phyloP scores from a whole-genome alignment of 2,797 vertebrate species.

The Spinus olivaceus region DNA sequence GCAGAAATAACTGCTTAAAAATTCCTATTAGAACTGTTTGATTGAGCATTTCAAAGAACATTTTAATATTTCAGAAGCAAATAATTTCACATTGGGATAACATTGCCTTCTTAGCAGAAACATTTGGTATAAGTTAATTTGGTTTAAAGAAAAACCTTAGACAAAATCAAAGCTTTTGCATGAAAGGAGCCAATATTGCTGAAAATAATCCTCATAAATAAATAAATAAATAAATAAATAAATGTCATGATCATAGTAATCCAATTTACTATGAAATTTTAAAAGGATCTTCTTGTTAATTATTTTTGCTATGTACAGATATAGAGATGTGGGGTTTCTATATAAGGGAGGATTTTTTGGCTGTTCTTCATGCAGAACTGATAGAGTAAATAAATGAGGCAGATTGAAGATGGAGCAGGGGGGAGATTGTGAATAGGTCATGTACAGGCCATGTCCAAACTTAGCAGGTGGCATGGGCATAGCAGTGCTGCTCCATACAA shows the following conservation, averaged over 20 bases:
- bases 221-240: not conserved
- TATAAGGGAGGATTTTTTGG: not conserved
- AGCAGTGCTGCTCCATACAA: not conserved
- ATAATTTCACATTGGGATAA: not conserved
- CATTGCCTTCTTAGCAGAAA: not conserved
- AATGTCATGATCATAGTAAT: not conserved
- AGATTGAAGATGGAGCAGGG: not conserved
- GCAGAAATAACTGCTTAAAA: not conserved
- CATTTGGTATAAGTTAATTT: not conserved
- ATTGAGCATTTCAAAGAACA: not conserved
- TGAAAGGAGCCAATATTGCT: not conserved
- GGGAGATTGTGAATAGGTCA: not conserved
- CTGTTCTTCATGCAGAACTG: not conserved
- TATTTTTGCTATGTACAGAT: not conserved
- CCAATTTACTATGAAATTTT: not conserved
- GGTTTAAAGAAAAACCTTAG: not conserved
- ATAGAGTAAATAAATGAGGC: not conserved
- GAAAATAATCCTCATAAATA: conserved; percentile 6
- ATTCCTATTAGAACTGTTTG: not conserved
- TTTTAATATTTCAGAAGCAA: not conserved
- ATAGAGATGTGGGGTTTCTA: not conserved
- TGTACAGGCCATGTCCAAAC: not conserved
- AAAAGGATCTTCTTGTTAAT: not conserved
- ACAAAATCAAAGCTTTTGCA: conserved; percentile 28
- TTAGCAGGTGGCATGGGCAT: fast-evolving